Conservation (phyloP, 92 coral and sea anemone species). For the Hydrozoanthus gracilis region DNA sequence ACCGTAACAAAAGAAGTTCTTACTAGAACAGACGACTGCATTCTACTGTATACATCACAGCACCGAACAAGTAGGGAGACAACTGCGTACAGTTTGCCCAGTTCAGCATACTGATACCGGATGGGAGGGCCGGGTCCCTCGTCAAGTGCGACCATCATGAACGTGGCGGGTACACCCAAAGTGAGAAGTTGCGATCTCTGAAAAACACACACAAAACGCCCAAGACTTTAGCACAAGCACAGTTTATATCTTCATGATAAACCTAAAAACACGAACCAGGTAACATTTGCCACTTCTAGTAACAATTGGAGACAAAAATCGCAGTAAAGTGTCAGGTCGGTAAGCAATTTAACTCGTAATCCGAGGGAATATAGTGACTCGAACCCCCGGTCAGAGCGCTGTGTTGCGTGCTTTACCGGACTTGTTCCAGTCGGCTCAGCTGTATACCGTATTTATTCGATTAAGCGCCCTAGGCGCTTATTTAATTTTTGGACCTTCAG, state of each 20-base stretch:
- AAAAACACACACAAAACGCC: not conserved
- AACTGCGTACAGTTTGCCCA: constrained; percentile 96
- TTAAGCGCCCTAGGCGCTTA: no score
- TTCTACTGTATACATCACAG: constrained; percentile 90
- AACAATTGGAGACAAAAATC: no score
- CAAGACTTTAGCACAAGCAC: not conserved
- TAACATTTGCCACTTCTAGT: no score
- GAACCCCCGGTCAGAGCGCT: no score
- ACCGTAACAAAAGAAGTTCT: constrained; percentile 15
- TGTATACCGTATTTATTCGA: no score
- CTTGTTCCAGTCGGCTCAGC: no score
- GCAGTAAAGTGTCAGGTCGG: no score
- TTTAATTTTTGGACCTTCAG: no score
- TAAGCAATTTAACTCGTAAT: no score
- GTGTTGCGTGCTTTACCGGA: no score
- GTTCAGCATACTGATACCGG: constrained; percentile 96
- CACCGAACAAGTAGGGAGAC: constrained; percentile 91
- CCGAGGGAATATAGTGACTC: no score
- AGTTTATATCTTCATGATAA: not conserved
- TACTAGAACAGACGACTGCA: constrained; percentile 84
- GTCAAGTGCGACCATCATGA: constrained; percentile 94
- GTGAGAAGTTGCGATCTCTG: constrained; percentile 88
- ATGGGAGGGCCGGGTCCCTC: constrained; percentile 98
- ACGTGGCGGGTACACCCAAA: constrained; percentile 91
- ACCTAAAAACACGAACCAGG: no score